phyloP scores from a whole-genome alignment of 2,113 vertebrate genomes.

The Eudyptes chrysolophus region DNA sequence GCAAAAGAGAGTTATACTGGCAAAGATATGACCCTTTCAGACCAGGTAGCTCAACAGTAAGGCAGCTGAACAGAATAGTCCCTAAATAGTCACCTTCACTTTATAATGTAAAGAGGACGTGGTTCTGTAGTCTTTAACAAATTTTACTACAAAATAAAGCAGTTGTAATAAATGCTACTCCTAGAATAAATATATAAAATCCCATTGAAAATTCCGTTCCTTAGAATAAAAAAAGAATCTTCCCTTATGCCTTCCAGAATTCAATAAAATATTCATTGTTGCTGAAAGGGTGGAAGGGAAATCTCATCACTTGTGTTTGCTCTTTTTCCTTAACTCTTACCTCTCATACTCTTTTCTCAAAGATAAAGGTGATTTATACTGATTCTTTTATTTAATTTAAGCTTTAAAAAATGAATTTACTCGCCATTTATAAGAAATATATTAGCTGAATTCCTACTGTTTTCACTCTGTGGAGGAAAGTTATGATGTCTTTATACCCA shows the following conservation, averaged over 20 bases:
- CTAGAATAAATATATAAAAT: constrained; percentile 30
- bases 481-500: not conserved
- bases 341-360: not conserved
- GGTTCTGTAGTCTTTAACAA: not conserved
- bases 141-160: constrained; percentile 15
- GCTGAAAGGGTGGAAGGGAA: constrained; percentile 8
- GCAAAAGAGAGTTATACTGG: not conserved
- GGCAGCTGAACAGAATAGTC: not conserved
- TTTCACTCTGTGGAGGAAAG: not conserved
- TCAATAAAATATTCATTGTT: constrained; percentile 41
- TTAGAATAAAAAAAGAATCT: not conserved
- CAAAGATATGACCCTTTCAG: not conserved
- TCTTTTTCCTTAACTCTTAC: constrained; percentile 37
- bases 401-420: not conserved
- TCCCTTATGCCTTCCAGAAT: constrained; percentile 14
- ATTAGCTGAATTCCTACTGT: not conserved
- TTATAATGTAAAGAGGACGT: not conserved
- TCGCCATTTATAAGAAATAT: not conserved
- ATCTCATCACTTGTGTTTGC: constrained; percentile 5
- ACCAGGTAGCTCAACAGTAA: not conserved
- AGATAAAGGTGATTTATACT: not conserved
- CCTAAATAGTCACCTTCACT: not conserved
- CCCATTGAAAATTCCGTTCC: not conserved
- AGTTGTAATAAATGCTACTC: not conserved
- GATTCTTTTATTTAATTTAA: not conserved